Base-by-base conservation (phyloP, 2,113 vertebrate species). In the Promerops cafer region DNA sequence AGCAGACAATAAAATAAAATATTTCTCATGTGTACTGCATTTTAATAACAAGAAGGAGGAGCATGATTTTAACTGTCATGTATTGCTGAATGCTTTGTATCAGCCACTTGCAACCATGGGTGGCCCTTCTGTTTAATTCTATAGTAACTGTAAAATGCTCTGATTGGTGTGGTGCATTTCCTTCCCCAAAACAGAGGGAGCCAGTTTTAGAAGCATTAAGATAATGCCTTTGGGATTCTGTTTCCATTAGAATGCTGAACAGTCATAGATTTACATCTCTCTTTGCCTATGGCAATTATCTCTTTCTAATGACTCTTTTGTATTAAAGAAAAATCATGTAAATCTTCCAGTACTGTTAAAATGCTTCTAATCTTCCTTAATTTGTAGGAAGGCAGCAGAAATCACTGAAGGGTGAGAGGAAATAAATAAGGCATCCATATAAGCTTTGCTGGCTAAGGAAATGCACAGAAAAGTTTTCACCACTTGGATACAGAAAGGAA, bases 201-300 rank as follows among this genome's bases (percentile, higher is more conserved):
- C 21, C 72, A 79, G 18, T 87, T 74, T 71, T 35, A 82, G 52
- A 60, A 84, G 27, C 39, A 35, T 22, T 84, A 68, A 49, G 24
- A 23, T 53, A 47, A 60, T 1, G 1, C 74, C 65, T 87, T 72
- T 64, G 63, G n/a, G 87, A 72, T 95, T 96, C 63, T 11, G 2
- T 91, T 82, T 84, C 65, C 66, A 71, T 92, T 91, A 79, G 70
- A 37, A 76, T 69, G 31, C 65, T 15, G 44, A 94, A 60, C 21
- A 69, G 42, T 89, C 57, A 42, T 76, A 69, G n/a, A 69, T 68
- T 64, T 82, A 53, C 7, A 57, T 47, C 26, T 82, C 20, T 69
- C 60, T 82, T 60, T 75, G 63, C 30, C 64, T 61, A 61, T 12
- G 35, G 40, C 44, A 60, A 11, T 82, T 84, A 50, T 30, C 4